Evolutionary conservation across 92 coral and sea anemone genomes (phyloP), one percentile per base, ranked within the genome.

Genomic region (Chrysogorgia sp.): DNA sequence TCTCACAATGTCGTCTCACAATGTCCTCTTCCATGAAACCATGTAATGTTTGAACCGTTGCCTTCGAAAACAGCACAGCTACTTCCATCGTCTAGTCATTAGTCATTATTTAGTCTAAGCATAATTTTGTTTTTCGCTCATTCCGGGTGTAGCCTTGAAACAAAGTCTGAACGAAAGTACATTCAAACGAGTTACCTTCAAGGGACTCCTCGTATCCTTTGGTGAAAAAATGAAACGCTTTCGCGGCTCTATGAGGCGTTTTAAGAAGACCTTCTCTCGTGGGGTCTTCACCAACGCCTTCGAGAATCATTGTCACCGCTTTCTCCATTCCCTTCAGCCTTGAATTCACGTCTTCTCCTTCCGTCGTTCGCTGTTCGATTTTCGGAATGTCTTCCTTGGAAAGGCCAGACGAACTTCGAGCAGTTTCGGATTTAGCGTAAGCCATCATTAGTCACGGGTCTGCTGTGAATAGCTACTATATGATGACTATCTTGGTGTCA

Each of bases 141-240:
- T 17, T 56, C 12, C 4, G 0, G 12, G 23, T 20, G 10, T 12
- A 56, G 12, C 20, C 9, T 56, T 63, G 34, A 60, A 26, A 1
- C n/a, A n/a, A n/a, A n/a, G n/a, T n/a, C n/a, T n/a, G n/a, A n/a
- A n/a, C n/a, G n/a, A n/a, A n/a, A n/a, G n/a, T n/a, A n/a, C n/a
- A n/a, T n/a, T n/a, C n/a, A n/a, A n/a, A n/a, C n/a, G n/a, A n/a
- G n/a, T n/a, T 76, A 94, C 98, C 98, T 83, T 76, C 75, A 0
- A 94, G 63, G 6, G 86, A 85, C 41, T 94, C 92, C 50, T 90
- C 97, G 72, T 94, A 94, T 8, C 98, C 98, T 70, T 94, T 94
- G 0, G 98, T 94, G 47, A 94, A 94, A 34, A 84, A 94, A 37
- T 92, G 63, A 84, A 94, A 86, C 0, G 98, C 97, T 37, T 91